phyloP scores from a whole-genome alignment of 2,113 vertebrate genomes.

The Caloenas nicobarica region DNA sequence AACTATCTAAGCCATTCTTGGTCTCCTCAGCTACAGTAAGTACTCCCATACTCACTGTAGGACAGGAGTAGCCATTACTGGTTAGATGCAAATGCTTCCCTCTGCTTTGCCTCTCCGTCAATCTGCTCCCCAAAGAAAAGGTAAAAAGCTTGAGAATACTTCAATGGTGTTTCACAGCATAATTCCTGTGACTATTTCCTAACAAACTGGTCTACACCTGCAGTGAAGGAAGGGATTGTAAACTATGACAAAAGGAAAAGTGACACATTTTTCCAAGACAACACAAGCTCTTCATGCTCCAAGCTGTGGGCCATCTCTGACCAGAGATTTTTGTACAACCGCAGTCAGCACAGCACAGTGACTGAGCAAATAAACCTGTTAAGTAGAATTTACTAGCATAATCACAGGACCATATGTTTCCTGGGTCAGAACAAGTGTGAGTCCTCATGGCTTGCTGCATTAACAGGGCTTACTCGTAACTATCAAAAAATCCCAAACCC shows the following conservation, averaged over 20 bases:
- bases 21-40: not conserved
- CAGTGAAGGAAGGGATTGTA: not conserved
- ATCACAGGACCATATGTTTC: not conserved
- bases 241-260: not conserved
- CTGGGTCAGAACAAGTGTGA: not conserved
- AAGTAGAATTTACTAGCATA: not conserved
- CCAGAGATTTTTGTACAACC: not conserved
- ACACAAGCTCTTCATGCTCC: not conserved
- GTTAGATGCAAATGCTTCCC: not conserved
- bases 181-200: not conserved
- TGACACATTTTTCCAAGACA: not conserved
- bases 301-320: not conserved
- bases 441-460: not conserved
- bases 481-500: not conserved
- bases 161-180: not conserved
- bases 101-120: not conserved
- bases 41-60: not conserved
- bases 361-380: not conserved
- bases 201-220: not conserved
- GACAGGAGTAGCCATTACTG: not conserved
- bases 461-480: not conserved
- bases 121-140: not conserved
- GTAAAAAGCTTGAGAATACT: not conserved
- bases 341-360: not conserved
- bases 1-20: not conserved